These are phyloP conservation scores for Vicugna pacos DNA, from an alignment of 2,113 vertebrate species.

Conservation along the genomic window DNA sequence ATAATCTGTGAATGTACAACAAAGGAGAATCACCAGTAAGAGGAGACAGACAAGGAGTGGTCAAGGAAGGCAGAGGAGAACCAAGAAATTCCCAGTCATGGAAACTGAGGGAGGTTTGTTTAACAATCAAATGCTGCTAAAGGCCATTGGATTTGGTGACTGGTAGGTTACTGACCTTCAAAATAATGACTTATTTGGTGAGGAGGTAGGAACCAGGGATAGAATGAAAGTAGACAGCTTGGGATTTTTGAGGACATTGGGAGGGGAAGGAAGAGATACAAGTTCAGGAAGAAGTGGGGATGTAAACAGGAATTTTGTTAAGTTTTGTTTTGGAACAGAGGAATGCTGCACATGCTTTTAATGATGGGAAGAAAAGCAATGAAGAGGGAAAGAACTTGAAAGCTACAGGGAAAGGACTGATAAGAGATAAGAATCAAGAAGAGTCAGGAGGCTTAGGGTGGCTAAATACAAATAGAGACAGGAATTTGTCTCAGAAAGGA, in stretches of 20 bases:
- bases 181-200: background rate
- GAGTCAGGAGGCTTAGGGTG: background rate
- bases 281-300: background rate
- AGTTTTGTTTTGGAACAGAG: conserved; percentile 2
- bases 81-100: background rate
- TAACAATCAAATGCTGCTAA: background rate
- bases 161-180: background rate
- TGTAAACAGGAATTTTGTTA: background rate
- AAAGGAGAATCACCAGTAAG: background rate
- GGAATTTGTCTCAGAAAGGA: background rate
- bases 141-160: background rate
- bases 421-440: background rate
- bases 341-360: background rate
- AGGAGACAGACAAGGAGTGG: background rate
- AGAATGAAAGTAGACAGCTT: background rate
- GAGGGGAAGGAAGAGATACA: background rate
- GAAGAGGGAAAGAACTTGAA: background rate
- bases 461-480: background rate
- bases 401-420: background rate
- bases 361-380: background rate
- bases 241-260: background rate
- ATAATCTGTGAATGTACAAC: background rate
- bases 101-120: background rate
- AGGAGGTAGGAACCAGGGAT: background rate
- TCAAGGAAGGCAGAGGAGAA: background rate